A percentile compares a stretch with the other conserved stretches of the same genome.
These are phyloP conservation scores for Anastatus disparis DNA, from an alignment of 1,140 invertebrate genomes.

Conservation along the genomic window DNA sequence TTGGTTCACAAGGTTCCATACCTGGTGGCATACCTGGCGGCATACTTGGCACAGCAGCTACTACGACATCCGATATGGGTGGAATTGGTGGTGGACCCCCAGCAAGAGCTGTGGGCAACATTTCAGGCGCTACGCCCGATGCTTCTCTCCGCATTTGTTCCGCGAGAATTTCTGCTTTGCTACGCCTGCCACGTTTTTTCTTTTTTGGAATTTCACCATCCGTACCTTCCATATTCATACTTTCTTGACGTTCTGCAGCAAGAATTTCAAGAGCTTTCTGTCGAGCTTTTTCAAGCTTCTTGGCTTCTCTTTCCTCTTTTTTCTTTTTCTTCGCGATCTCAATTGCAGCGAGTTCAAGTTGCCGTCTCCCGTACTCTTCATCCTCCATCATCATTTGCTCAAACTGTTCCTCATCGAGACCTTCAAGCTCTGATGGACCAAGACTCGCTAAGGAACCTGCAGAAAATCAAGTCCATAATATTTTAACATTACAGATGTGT, in stretches of 20 bases:
- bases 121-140: slow-evolving; percentile 37
- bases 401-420: slow-evolving; percentile 71
- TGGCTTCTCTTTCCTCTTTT: slow-evolving; percentile 69
- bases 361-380: slow-evolving; percentile 71
- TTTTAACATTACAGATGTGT: too few species aligned
- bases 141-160: slow-evolving; percentile 64
- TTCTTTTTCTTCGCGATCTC: slow-evolving; percentile 72
- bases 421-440: slow-evolving; percentile 64
- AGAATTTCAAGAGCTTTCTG: slow-evolving; percentile 66
- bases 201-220: slow-evolving; percentile 63
- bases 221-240: slow-evolving; percentile 53
- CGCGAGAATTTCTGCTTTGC: slow-evolving; percentile 65
- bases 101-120: slow-evolving; percentile 4
- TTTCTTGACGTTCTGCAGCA: slow-evolving; percentile 58
- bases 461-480: too few species aligned
- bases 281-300: slow-evolving; percentile 71
- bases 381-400: slow-evolving; percentile 73
- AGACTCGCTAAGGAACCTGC: slow-evolving; percentile 56
- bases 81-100: not conserved
- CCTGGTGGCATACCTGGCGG: not conserved
- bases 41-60: slow-evolving; percentile 38
- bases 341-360: slow-evolving; percentile 67
- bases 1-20: slow-evolving; percentile 16
- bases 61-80: not conserved
- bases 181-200: slow-evolving; percentile 63